phyloP scores from a whole-genome alignment of 2,113 vertebrate genomes.

The Ammodytes marinus region DNA sequence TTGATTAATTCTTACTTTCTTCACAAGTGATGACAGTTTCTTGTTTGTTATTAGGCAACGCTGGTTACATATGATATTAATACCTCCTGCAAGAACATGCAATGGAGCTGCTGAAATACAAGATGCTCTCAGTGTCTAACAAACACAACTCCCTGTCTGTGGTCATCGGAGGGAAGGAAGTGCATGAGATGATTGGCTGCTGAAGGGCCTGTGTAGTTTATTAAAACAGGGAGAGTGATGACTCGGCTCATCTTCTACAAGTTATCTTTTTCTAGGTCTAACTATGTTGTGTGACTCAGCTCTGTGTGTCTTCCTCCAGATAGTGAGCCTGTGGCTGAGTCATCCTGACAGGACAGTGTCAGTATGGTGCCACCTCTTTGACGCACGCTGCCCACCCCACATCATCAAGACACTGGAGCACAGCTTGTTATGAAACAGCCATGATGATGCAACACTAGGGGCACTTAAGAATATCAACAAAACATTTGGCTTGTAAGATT shows the following conservation, averaged over 20 bases:
- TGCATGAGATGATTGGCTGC: conserved; percentile 67
- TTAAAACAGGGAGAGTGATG: conserved; percentile 78
- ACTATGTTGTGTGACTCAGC: conserved; percentile 75
- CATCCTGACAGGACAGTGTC: conserved; percentile 57
- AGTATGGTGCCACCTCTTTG: conserved; percentile 46
- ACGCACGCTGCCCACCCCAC: conserved; percentile 27
- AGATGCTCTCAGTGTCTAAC: conserved; percentile 35
- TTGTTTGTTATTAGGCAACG: conserved; percentile 56
- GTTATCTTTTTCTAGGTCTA: conserved; percentile 65
- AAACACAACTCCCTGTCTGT: conserved; percentile 31
- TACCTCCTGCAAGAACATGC: conserved; percentile 33
- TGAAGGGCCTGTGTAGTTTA: conserved; percentile 60
- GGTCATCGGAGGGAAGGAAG: conserved; percentile 70
- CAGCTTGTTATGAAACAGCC: conserved; percentile 67
- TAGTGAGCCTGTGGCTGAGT: conserved; percentile 56
- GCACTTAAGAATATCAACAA: conserved; percentile 45
- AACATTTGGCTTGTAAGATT: conserved; percentile 51
- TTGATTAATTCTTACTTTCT: conserved; percentile 67
- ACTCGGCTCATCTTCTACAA: conserved; percentile 69
- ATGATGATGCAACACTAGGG: conserved; percentile 62
- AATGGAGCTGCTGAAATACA: conserved; percentile 45
- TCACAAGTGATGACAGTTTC: conserved; percentile 67
- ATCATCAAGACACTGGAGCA: conserved; percentile 50
- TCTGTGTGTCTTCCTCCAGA: conserved; percentile 70
- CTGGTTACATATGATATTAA: conserved; percentile 52